phyloP scores from a whole-genome alignment of 2,113 vertebrate species.

The Mionectes macconnelli region DNA sequence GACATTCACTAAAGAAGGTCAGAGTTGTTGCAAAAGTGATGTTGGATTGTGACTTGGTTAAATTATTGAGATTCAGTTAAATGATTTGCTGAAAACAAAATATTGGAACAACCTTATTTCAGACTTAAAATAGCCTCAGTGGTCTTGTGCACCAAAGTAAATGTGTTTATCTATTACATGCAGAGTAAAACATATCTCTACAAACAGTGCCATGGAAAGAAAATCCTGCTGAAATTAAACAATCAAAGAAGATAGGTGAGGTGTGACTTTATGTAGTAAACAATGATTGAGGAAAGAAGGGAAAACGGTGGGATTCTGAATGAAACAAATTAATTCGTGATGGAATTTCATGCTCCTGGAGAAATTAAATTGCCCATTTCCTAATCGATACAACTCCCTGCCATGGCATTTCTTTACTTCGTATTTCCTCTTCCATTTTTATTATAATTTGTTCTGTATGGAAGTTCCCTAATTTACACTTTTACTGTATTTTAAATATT shows the following conservation, averaged over 20 bases:
- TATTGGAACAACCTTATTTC: slow-evolving; percentile 10
- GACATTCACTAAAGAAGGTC: not conserved
- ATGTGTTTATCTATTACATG: slow-evolving; percentile 27
- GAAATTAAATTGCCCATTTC: slow-evolving; percentile 73
- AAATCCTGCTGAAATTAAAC: slow-evolving; percentile 69
- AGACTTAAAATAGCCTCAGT: slow-evolving; percentile 1
- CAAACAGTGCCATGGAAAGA: slow-evolving; percentile 40
- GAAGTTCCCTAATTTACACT: not conserved
- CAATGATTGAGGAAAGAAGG: slow-evolving; percentile 68
- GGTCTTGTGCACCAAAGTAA: not conserved
- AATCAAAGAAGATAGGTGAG: slow-evolving; percentile 68
- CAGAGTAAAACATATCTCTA: slow-evolving; percentile 37
- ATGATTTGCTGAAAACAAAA: not conserved
- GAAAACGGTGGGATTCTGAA: slow-evolving; percentile 57
- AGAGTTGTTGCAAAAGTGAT: not conserved
- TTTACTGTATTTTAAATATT: not conserved
- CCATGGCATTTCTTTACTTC: slow-evolving; percentile 12
- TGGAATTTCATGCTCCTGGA: slow-evolving; percentile 64
- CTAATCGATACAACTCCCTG: slow-evolving; percentile 50
- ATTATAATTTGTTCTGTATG: slow-evolving; percentile 21
- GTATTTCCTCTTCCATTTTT: not conserved
- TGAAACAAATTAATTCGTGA: slow-evolving; percentile 73
- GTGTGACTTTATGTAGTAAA: slow-evolving; percentile 71
- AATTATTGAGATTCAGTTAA: not conserved
- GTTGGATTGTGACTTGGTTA: not conserved